Conservation (phyloP, 2,113 vertebrate species). For the Strigops habroptila region DNA sequence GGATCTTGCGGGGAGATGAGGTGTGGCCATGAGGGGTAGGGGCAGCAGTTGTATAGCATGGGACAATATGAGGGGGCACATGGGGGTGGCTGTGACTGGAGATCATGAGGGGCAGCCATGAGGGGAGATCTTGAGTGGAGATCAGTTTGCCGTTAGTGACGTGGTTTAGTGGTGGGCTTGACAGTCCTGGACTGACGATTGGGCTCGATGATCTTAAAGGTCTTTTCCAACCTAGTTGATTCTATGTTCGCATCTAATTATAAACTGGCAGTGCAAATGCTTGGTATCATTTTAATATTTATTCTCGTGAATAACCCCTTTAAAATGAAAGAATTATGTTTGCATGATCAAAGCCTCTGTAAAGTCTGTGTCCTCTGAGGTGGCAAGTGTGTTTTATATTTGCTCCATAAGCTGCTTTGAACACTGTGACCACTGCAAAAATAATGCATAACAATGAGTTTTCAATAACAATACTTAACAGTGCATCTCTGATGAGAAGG, state of each 20-base stretch:
- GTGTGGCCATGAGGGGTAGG: not conserved
- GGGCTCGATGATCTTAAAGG: not conserved
- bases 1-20: not conserved
- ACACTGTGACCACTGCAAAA: not conserved
- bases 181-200: not conserved
- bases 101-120: not conserved
- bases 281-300: not conserved
- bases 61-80: not conserved
- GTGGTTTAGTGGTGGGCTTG: not conserved
- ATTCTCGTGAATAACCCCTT: not conserved
- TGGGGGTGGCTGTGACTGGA: not conserved
- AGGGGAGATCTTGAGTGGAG: too few species aligned
- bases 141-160: not conserved
- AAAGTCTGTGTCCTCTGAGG: conserved; percentile 34
- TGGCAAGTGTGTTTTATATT: conserved; percentile 23
- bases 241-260: not conserved
- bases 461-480: not conserved
- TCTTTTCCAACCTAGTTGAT: not conserved
- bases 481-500: not conserved
- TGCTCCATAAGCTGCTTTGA: conserved; percentile 17
- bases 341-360: conserved; percentile 11
- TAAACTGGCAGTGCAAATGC: not conserved
- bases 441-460: not conserved
- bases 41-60: not conserved
- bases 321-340: conserved; percentile 34